phyloP scores from a whole-genome alignment of 2,113 vertebrate species.

The Ciconia maguari region DNA sequence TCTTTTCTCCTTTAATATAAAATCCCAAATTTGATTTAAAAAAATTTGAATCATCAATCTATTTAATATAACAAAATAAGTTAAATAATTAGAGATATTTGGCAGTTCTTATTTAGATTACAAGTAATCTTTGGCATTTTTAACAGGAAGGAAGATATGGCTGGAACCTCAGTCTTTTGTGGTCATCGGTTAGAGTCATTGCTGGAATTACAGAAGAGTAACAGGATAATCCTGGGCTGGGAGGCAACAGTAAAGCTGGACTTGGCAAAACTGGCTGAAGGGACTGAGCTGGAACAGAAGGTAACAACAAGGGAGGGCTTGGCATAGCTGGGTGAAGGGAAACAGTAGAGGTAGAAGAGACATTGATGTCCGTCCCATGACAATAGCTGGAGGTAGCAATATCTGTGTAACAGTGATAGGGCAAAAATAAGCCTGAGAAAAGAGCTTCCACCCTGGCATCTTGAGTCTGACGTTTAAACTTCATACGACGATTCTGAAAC shows the following conservation, averaged over 20 bases:
- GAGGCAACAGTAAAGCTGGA: not conserved
- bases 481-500: constrained; percentile 92
- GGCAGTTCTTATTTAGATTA: not conserved
- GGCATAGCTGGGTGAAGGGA: not conserved
- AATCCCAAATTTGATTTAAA: not conserved
- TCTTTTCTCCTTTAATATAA: not conserved
- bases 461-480: constrained; percentile 83
- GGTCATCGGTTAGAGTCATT: not conserved
- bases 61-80: not conserved
- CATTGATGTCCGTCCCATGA: not conserved
- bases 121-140: not conserved
- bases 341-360: not conserved
- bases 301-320: not conserved
- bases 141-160: constrained; percentile 10
- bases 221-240: not conserved
- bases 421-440: constrained; percentile 55
- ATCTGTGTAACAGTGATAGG: constrained; percentile 23
- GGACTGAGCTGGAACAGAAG: constrained; percentile 24
- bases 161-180: not conserved
- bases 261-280: not conserved
- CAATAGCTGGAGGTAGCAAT: not conserved
- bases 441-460: constrained; percentile 74
- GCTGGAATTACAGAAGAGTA: not conserved
- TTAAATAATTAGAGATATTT: not conserved
- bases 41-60: not conserved